A percentile compares a stretch with the other conserved stretches of the same genome.
phyloP scores from a whole-genome alignment of 2,113 vertebrate species.

The Fukomys damarensis region DNA sequence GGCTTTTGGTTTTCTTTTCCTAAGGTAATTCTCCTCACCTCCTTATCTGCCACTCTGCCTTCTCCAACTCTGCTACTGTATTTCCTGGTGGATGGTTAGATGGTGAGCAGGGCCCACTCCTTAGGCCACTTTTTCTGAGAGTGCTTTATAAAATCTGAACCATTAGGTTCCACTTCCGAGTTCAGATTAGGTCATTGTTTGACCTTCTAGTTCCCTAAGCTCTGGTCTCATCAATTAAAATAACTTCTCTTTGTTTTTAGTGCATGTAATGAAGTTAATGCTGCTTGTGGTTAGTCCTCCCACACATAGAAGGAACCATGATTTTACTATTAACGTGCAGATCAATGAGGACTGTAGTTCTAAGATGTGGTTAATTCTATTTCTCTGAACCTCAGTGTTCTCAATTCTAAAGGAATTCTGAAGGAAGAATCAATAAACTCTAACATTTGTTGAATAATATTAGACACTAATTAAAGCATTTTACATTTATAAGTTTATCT shows the following conservation, averaged over 20 bases:
- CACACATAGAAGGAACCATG: not conserved
- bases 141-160: not conserved
- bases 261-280: not conserved
- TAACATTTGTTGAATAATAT: not conserved
- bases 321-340: not conserved
- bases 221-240: not conserved
- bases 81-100: not conserved
- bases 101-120: not conserved
- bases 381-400: not conserved
- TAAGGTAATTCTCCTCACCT: not conserved
- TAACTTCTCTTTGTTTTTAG: not conserved
- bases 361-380: not conserved
- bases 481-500: not conserved
- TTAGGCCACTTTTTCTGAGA: not conserved
- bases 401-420: not conserved
- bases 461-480: not conserved
- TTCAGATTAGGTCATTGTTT: not conserved
- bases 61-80: not conserved
- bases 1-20: conserved; percentile 44
- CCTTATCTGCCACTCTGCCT: not conserved
- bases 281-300: not conserved
- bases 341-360: not conserved
- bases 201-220: not conserved
- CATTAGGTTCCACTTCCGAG: not conserved
- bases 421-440: not conserved